A percentile compares a stretch with the other conserved stretches of the same genome.
Conservation (phyloP, 2,113 vertebrate genomes). For the Thamnaconus septentrionalis region DNA sequence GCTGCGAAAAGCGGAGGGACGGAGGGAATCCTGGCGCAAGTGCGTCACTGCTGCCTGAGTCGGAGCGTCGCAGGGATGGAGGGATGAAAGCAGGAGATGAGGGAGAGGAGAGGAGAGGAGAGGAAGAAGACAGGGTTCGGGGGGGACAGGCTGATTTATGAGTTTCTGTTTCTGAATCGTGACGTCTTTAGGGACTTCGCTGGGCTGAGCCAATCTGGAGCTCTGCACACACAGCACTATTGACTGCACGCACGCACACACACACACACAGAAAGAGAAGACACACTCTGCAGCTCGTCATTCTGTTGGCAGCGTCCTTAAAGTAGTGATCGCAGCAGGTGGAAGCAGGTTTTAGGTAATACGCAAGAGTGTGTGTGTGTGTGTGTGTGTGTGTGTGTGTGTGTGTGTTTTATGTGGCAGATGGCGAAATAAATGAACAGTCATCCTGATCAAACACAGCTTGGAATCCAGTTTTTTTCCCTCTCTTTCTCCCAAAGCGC, state of each 20-base stretch:
- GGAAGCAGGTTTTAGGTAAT: slow-evolving; percentile 31
- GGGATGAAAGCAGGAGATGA: slow-evolving; percentile 55
- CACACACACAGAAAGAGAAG: slow-evolving; percentile 23
- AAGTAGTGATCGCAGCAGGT: slow-evolving; percentile 46
- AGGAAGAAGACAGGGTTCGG: slow-evolving; percentile 49
- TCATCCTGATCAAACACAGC: slow-evolving; percentile 47
- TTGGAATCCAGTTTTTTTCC: not conserved
- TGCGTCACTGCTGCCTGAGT: slow-evolving; percentile 69
- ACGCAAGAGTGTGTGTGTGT: not conserved
- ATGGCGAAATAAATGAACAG: slow-evolving; percentile 68
- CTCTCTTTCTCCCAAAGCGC: slow-evolving; percentile 29
- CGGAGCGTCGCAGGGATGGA: slow-evolving; percentile 53
- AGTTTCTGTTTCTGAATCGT: slow-evolving; percentile 64
- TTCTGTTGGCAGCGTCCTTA: slow-evolving; percentile 44
- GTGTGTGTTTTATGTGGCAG: slow-evolving; percentile 36
- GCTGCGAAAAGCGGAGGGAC: slow-evolving; percentile 3
- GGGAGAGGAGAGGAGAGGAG: slow-evolving; percentile 35
- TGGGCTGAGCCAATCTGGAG: slow-evolving; percentile 49
- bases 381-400: not conserved
- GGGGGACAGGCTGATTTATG: slow-evolving; percentile 70
- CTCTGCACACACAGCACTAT: slow-evolving; percentile 17
- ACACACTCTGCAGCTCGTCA: slow-evolving; percentile 34
- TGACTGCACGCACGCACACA: too few species aligned
- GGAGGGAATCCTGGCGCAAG: slow-evolving; percentile 69
- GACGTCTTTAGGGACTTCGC: slow-evolving; percentile 53